Conservation (phyloP, 2,888 invertebrate species). For the Macaria notata region DNA sequence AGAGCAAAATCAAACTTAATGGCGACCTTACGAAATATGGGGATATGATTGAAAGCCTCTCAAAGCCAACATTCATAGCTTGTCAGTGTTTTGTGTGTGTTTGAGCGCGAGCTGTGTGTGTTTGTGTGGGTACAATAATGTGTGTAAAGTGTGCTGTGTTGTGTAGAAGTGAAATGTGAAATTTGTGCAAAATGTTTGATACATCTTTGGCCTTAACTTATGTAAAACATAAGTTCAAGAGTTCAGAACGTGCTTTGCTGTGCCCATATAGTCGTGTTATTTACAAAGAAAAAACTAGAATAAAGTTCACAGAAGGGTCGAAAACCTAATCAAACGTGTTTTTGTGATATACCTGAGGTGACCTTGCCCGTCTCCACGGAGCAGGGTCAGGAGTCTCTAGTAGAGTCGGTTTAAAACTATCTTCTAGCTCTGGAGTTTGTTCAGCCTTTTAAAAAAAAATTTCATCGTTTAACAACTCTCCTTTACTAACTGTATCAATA, state of each 20-base stretch:
- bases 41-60: constrained; percentile 17
- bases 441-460: constrained; percentile 57
- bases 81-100: constrained; percentile 5
- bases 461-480: background rate
- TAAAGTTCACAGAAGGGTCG: too few relatives aligned
- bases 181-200: constrained; percentile 1
- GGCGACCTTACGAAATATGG: constrained; percentile 63
- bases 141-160: constrained; percentile 1
- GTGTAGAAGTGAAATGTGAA: constrained; percentile 1
- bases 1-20: constrained; percentile 63
- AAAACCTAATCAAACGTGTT: too few relatives aligned
- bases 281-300: too few relatives aligned
- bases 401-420: constrained; percentile 69
- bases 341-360: constrained; percentile 61
- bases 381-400: constrained; percentile 57
- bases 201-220: too few relatives aligned
- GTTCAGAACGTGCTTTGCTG: constrained; percentile 3
- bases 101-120: constrained; percentile 2
- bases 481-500: too few relatives aligned
- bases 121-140: constrained; percentile 1
- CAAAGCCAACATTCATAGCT: constrained; percentile 13
- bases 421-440: constrained; percentile 72
- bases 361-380: constrained; percentile 68
- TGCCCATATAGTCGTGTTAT: too few relatives aligned
- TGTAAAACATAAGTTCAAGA: too few relatives aligned